These are phyloP conservation scores for Pachyuromys duprasi DNA, from an alignment of 2,797 vertebrate species.

Conservation along the genomic window DNA sequence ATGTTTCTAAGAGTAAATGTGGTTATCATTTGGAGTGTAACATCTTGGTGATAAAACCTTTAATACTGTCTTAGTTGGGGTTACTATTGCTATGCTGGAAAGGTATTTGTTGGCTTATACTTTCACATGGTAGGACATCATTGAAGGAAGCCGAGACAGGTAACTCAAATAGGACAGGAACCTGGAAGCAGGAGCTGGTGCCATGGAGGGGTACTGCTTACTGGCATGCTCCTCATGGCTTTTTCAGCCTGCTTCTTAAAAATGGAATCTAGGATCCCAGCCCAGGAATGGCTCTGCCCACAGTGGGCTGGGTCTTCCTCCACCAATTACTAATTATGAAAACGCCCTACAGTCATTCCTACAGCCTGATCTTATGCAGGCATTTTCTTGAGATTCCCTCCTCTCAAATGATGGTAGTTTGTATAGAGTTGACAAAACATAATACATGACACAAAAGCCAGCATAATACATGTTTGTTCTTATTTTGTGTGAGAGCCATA, in stretches of 20 bases:
- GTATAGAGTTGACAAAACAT: too few species aligned
- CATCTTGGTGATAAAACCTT: not conserved
- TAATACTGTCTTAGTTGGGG: not conserved
- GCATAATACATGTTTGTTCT: not conserved
- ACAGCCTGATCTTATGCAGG: too few species aligned
- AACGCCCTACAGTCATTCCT: too few species aligned
- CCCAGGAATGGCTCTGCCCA: too few species aligned
- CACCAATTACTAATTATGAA: too few species aligned
- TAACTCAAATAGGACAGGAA: not conserved
- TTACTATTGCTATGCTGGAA: not conserved
- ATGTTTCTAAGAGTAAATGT: not conserved
- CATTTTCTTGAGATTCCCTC: too few species aligned
- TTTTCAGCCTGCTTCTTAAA: too few species aligned
- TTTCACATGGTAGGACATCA: not conserved
- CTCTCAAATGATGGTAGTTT: too few species aligned
- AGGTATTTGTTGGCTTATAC: not conserved
- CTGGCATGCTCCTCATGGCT: too few species aligned
- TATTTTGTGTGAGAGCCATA: not conserved
- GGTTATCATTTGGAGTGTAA: not conserved
- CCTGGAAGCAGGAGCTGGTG: not conserved
- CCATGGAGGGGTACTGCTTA: not conserved
- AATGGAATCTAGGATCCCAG: too few species aligned
- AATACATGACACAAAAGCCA: too few species aligned
- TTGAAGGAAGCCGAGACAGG: not conserved
- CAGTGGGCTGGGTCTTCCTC: too few species aligned